Evolutionary conservation across 2,888 invertebrate genomes (phyloP).

Genomic region (Chrysodeixis includens): DNA sequence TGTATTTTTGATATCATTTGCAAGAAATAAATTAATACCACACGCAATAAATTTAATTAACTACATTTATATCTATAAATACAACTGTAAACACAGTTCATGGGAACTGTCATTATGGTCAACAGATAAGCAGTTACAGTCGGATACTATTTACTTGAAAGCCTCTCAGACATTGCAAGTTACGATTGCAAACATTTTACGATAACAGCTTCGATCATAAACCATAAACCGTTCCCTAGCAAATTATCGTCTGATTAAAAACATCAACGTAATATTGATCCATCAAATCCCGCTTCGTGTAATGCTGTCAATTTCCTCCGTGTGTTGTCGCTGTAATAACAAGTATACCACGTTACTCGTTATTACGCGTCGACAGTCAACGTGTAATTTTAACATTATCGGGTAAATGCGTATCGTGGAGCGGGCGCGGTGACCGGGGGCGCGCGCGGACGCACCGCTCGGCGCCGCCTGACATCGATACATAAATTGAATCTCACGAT

Average conservation of each 20-base stretch:
- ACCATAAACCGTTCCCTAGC: constrained; percentile 26
- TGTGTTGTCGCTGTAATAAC: constrained; percentile 52
- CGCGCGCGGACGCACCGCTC: constrained; percentile 53
- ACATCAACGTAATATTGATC: constrained; percentile 24
- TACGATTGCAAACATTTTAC: not conserved
- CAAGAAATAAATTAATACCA: too few species aligned
- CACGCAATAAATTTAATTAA: too few species aligned
- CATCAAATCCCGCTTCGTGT: constrained; percentile 34
- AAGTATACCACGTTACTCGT: constrained; percentile 17
- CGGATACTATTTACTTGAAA: not conserved
- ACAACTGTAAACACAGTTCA: too few species aligned
- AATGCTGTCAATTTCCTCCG: constrained; percentile 48
- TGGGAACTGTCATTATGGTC: not conserved
- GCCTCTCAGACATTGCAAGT: not conserved
- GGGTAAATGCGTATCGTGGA: constrained; percentile 67
- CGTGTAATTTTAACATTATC: constrained; percentile 74
- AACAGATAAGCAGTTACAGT: not conserved
- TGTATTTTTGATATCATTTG: not conserved
- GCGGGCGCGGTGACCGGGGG: constrained; percentile 54
- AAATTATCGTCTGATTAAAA: constrained; percentile 48
- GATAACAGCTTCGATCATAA: constrained; percentile 34
- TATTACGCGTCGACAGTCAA: constrained; percentile 56
- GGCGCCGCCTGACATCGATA: constrained; percentile 79
- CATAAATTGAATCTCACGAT: constrained; percentile 82
- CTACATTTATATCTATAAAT: too few species aligned